A percentile compares a stretch with the other conserved stretches of the same genome.
Conservation (phyloP, 92 coral and sea anemone species). For the Epizoanthus scotinus region DNA sequence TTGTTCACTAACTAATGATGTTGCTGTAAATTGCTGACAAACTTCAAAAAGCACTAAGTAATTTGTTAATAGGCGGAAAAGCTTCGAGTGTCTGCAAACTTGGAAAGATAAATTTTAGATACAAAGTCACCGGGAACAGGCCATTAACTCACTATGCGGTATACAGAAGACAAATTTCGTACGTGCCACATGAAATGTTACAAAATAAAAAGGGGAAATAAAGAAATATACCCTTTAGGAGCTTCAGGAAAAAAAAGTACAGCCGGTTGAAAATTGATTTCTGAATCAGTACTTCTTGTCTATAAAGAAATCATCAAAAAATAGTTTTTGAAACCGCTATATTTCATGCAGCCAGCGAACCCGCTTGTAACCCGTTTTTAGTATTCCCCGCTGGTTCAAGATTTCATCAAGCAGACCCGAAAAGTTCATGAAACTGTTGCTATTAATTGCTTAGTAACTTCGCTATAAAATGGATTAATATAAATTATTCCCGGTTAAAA, state of each 20-base stretch:
- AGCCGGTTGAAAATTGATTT: not conserved
- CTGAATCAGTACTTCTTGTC: not conserved
- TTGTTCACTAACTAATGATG: constrained; percentile 24
- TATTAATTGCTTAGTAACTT: not conserved
- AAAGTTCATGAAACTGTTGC: constrained; percentile 7
- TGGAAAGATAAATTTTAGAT: not conserved
- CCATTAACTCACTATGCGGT: not conserved
- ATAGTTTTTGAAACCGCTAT: constrained; percentile 24
- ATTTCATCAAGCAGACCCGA: constrained; percentile 25
- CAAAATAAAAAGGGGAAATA: not conserved
- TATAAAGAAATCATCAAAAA: constrained; percentile 23
- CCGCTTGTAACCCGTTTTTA: constrained; percentile 33
- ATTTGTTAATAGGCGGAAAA: constrained; percentile 38
- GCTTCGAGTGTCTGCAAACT: not conserved
- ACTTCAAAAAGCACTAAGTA: constrained; percentile 16
- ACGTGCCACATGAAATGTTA: constrained; percentile 6
- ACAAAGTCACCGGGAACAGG: constrained; percentile 3
- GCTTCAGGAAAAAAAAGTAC: not conserved
- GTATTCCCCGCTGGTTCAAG: constrained; percentile 33
- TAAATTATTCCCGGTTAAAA: not conserved
- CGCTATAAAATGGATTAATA: not conserved
- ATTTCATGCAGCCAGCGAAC: constrained; percentile 9
- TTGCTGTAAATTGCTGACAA: not conserved
- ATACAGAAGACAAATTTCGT: not conserved
- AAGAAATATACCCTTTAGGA: not conserved